Evolutionary conservation across 2,797 vertebrate species (phyloP).

Genomic region (Sebastes dallii): DNA sequence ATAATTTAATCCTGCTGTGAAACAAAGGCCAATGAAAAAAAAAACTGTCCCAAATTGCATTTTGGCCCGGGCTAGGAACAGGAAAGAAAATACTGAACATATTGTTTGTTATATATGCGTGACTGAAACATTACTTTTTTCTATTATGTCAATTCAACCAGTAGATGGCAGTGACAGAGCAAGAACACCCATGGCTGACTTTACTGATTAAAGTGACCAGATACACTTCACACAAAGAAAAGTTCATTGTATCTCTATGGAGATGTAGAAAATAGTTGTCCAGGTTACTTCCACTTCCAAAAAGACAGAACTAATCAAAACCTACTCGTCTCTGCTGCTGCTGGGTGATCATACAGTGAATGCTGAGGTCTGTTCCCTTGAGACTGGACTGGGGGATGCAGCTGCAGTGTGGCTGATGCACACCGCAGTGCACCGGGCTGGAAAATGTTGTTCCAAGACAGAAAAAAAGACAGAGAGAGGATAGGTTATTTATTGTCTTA

Average conservation of each 20-base stretch:
- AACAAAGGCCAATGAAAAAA: constrained; percentile 23
- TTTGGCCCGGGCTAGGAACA: background rate
- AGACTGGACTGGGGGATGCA: constrained; percentile 25
- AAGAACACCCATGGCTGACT: constrained; percentile 46
- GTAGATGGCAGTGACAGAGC: constrained; percentile 77
- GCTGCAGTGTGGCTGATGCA: constrained; percentile 36
- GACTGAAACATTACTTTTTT: background rate
- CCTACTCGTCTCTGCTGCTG: background rate
- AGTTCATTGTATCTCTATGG: background rate
- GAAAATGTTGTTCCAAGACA: constrained; percentile 42
- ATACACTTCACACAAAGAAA: constrained; percentile 1
- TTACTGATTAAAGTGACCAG: background rate
- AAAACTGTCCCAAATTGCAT: constrained; percentile 13
- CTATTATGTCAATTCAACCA: constrained; percentile 53
- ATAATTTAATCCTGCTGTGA: constrained; percentile 24
- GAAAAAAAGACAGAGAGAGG: constrained; percentile 14
- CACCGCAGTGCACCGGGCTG: constrained; percentile 22
- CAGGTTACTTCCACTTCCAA: constrained; percentile 5
- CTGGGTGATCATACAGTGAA: constrained; percentile 6
- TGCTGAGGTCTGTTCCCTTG: constrained; percentile 6
- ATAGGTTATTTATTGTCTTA: constrained; percentile 17
- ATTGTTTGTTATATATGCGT: background rate
- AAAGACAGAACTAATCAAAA: constrained; percentile 23
- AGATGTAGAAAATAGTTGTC: background rate
- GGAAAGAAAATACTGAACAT: background rate